Evolutionary conservation across 2,797 vertebrate genomes (phyloP).

Genomic region (Oreochromis mossambicus): DNA sequence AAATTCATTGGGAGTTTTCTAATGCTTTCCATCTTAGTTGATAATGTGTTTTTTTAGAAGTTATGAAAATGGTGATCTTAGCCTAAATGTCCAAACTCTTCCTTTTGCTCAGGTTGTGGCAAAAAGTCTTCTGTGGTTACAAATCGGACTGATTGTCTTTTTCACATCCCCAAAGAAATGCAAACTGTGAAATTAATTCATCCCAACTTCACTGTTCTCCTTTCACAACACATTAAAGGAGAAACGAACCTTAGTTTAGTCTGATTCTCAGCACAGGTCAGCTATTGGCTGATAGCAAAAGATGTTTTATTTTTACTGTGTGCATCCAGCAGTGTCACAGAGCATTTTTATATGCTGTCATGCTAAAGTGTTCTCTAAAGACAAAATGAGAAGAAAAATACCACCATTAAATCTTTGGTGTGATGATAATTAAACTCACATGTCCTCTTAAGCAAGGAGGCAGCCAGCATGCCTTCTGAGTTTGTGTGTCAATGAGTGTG

Average conservation of each 20-base stretch:
- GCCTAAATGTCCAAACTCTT: background rate
- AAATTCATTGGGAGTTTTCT: background rate
- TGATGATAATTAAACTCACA: conserved; percentile 60
- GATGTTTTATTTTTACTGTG: background rate
- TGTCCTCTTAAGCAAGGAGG: conserved; percentile 35
- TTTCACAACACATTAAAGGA: background rate
- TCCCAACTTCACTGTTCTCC: background rate
- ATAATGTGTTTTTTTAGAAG: background rate
- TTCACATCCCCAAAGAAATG: background rate
- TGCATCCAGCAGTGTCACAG: background rate
- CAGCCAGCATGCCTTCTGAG: conserved; percentile 16
- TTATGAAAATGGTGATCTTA: background rate
- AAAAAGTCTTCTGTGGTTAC: background rate
- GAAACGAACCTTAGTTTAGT: background rate
- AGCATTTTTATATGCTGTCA: background rate
- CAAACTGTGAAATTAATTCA: background rate
- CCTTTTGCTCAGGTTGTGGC: background rate
- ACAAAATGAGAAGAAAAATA: background rate
- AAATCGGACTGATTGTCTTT: background rate
- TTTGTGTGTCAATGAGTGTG: background rate
- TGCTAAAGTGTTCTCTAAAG: background rate
- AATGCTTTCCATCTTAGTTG: background rate
- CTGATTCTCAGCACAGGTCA: background rate
- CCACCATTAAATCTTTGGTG: conserved; percentile 37
- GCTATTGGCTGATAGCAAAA: background rate